These are phyloP conservation scores for Aptenodytes forsteri DNA, from an alignment of 2,113 vertebrate species.

Conservation along the genomic window DNA sequence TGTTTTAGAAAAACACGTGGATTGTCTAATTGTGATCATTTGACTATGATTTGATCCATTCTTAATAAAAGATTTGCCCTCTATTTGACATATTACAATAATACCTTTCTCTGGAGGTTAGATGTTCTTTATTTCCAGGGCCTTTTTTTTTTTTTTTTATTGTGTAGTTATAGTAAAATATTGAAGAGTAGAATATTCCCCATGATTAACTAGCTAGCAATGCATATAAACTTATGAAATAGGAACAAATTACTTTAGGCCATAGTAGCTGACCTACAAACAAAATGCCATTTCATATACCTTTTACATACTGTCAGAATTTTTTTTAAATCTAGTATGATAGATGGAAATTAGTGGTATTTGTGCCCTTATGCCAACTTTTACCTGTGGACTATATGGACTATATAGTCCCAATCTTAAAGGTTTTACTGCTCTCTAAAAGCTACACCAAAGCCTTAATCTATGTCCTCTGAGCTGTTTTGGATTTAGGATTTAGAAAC, in stretches of 20 bases:
- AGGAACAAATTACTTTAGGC: not conserved
- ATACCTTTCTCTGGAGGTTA: not conserved
- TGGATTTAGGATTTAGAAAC: not conserved
- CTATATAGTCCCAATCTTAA: not conserved
- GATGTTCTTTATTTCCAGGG: not conserved
- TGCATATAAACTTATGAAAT: not conserved
- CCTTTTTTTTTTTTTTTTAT: not conserved
- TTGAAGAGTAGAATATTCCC: not conserved
- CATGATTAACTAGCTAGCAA: not conserved
- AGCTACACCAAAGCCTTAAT: not conserved
- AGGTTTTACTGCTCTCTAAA: not conserved
- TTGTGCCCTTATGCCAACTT: not conserved
- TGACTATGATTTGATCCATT: not conserved
- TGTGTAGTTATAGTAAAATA: slow-evolving; percentile 35
- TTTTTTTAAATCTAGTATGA: not conserved
- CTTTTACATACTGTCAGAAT: not conserved
- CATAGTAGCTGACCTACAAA: not conserved
- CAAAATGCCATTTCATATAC: not conserved
- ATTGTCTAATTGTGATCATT: slow-evolving; percentile 16
- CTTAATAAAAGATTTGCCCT: not conserved
- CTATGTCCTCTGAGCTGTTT: not conserved
- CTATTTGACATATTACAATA: not conserved
- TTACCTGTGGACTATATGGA: not conserved
- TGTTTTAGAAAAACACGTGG: not conserved
- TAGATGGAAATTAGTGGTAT: not conserved